These are phyloP conservation scores for Oncorhynchus keta DNA, from an alignment of 2,113 vertebrate genomes.

Conservation along the genomic window DNA sequence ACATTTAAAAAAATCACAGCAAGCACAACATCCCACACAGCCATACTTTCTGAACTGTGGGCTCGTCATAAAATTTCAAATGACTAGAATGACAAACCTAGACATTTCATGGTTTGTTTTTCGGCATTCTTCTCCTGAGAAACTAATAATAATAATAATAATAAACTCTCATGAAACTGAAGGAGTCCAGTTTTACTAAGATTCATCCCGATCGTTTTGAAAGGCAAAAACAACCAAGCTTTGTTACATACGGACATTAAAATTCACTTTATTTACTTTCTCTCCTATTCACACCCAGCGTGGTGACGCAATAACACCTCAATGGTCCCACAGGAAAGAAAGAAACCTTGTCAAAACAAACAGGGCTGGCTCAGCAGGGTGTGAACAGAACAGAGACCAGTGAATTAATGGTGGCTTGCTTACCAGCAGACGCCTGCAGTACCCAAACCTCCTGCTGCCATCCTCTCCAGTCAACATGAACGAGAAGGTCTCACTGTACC, in stretches of 20 bases:
- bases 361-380: neutral
- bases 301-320: slow-evolving; percentile 20
- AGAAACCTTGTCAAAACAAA: slow-evolving; percentile 33
- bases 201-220: slow-evolving; percentile 22
- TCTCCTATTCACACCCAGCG: slow-evolving; percentile 41
- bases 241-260: slow-evolving; percentile 16
- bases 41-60: slow-evolving; percentile 40
- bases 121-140: slow-evolving; percentile 35
- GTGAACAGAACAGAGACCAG: slow-evolving; percentile 18
- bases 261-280: slow-evolving; percentile 16
- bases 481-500: slow-evolving; percentile 94
- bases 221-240: slow-evolving; percentile 16
- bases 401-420: slow-evolving; percentile 76
- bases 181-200: slow-evolving; percentile 34
- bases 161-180: slow-evolving; percentile 54
- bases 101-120: slow-evolving; percentile 13
- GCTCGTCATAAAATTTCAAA: slow-evolving; percentile 56
- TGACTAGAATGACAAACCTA: slow-evolving; percentile 47
- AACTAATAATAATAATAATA: no score
- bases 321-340: slow-evolving; percentile 42
- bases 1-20: slow-evolving; percentile 45
- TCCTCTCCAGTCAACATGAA: slow-evolving; percentile 99
- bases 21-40: slow-evolving; percentile 49
- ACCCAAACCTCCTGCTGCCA: slow-evolving; percentile 94
- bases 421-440: slow-evolving; percentile 95